Percentiles rank a stretch among this genome's conserved stretches.
Conservation (phyloP, 2,888 invertebrate genomes). For the Rapana venosa region DNA sequence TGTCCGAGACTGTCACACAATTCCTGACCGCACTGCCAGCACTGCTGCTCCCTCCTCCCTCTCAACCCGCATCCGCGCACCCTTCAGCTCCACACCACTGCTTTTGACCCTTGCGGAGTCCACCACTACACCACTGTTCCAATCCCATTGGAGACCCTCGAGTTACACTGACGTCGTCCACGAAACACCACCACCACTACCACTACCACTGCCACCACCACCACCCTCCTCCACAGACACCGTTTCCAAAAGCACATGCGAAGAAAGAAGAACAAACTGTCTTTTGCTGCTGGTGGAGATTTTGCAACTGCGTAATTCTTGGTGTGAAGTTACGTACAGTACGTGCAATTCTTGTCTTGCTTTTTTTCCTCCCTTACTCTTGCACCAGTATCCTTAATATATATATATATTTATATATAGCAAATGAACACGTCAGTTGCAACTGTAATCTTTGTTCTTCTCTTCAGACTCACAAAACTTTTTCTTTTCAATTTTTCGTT, state of each 20-base stretch:
- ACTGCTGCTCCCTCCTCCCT: not conserved
- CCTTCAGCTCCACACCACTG: not conserved
- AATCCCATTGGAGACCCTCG: slow-evolving; percentile 6
- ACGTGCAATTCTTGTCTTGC: not conserved
- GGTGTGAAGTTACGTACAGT: not conserved
- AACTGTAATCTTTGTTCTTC: no score
- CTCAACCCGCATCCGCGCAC: slow-evolving; percentile 17
- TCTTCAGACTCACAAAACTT: no score
- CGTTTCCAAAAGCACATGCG: not conserved
- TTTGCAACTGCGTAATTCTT: slow-evolving; percentile 4
- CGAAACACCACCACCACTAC: not conserved
- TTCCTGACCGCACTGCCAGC: not conserved
- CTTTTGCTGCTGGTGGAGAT: not conserved
- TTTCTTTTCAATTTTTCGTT: no score
- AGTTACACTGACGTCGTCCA: not conserved
- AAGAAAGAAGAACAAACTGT: not conserved
- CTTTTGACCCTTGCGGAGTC: not conserved
- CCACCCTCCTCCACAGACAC: no score
- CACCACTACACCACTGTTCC: not conserved
- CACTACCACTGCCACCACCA: no score
- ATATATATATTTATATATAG: no score
- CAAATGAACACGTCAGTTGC: no score
- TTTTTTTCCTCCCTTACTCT: not conserved
- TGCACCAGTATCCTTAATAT: not conserved
- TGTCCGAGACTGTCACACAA: not conserved